These are phyloP conservation scores for Spheniscus mendiculus DNA, from an alignment of 2,113 vertebrate genomes.

Conservation along the genomic window DNA sequence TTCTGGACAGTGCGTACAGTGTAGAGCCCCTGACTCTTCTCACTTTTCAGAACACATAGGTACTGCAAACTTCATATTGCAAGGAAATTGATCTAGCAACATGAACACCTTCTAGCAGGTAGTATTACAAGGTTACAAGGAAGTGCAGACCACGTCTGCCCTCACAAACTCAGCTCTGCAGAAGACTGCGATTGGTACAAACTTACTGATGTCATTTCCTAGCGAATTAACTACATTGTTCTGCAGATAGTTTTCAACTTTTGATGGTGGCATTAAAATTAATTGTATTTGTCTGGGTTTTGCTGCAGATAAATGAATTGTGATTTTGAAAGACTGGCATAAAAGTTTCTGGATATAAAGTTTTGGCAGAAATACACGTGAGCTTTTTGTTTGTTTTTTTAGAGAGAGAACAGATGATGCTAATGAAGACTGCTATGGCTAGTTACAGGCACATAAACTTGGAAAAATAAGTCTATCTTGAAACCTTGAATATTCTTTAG, in stretches of 20 bases:
- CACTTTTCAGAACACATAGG: neutral
- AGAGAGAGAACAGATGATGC: neutral
- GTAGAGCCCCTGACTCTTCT: neutral
- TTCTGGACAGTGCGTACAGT: neutral
- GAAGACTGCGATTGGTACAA: neutral
- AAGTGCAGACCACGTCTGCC: neutral
- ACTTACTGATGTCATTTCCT: neutral
- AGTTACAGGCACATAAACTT: neutral
- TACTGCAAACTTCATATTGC: neutral
- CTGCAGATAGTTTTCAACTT: neutral
- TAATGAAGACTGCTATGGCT: neutral
- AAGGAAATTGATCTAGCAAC: neutral
- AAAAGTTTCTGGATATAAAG: neutral
- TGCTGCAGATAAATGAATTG: neutral
- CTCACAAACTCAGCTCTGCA: neutral
- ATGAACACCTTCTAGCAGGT: neutral
- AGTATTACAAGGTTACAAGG: neutral
- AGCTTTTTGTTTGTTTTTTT: neutral
- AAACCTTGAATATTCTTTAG: neutral
- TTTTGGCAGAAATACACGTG: neutral
- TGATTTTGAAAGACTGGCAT: neutral
- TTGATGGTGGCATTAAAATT: neutral
- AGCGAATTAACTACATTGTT: neutral
- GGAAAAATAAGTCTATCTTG: neutral
- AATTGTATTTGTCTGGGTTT: neutral